These are phyloP conservation scores for Ammospiza maritima DNA, from an alignment of 2,797 vertebrate species.

Conservation along the genomic window DNA sequence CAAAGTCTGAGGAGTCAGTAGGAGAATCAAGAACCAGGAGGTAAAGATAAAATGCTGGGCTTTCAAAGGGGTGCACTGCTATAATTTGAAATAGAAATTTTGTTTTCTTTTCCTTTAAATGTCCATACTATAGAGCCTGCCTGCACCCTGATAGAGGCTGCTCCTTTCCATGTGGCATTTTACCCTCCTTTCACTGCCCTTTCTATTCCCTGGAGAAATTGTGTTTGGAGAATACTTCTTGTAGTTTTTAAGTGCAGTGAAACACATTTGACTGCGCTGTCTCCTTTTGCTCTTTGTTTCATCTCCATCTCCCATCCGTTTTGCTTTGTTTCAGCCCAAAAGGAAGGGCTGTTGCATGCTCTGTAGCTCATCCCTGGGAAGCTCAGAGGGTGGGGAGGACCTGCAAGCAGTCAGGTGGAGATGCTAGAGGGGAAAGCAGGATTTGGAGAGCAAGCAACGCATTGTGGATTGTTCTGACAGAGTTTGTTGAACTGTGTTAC, in stretches of 20 bases:
- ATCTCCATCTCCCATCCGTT: not conserved
- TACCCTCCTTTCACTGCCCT: not conserved
- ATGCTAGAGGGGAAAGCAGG: not conserved
- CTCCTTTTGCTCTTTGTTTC: not conserved
- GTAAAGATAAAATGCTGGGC: not conserved
- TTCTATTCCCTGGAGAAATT: not conserved
- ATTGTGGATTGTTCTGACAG: not conserved
- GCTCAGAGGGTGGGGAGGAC: not conserved
- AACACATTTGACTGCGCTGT: not conserved
- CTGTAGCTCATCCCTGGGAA: not conserved
- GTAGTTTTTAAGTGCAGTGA: not conserved
- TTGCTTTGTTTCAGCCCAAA: not conserved
- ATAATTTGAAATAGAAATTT: not conserved
- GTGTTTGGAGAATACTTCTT: not conserved
- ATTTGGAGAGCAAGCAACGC: not conserved
- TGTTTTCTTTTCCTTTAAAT: not conserved
- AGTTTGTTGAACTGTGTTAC: slow-evolving; percentile 7
- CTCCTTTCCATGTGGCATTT: not conserved
- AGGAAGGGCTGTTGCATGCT: not conserved
- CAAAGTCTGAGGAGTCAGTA: not conserved
- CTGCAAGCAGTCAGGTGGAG: not conserved
- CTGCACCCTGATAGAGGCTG: not conserved
- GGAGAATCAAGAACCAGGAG: not conserved
- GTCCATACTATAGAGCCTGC: not conserved
- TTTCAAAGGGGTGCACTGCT: not conserved